Percentiles rank a stretch among this genome's conserved stretches.
phyloP scores from a whole-genome alignment of 2,113 vertebrate species.

The Procavia capensis region DNA sequence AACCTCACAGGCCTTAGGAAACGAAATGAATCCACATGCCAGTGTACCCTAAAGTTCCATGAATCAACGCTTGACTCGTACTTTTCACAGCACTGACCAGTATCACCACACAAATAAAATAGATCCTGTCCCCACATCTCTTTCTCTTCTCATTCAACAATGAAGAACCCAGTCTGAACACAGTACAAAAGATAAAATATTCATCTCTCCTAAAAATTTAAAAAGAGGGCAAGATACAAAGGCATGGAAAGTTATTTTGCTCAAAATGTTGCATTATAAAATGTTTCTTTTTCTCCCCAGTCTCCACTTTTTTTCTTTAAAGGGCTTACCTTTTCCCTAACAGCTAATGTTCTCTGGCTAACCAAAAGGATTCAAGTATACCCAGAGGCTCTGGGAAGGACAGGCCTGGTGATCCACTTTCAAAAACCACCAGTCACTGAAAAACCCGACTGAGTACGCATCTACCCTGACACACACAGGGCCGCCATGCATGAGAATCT shows the following conservation, averaged over 20 bases:
- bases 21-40: background rate
- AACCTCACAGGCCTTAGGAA: background rate
- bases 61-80: background rate
- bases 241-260: background rate
- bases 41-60: background rate
- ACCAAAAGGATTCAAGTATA: background rate
- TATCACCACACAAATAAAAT: conserved; percentile 18
- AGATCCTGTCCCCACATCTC: background rate
- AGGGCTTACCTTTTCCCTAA: background rate
- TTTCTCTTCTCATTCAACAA: conserved; percentile 14
- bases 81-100: background rate
- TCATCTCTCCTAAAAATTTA: background rate
- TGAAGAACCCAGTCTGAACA: conserved; percentile 13
- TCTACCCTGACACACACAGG: background rate
- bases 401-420: background rate
- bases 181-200: background rate
- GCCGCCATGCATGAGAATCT: background rate
- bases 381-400: background rate
- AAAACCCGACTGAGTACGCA: background rate
- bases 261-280: conserved; percentile 31
- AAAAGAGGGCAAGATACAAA: conserved; percentile 33
- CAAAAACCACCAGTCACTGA: background rate
- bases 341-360: background rate
- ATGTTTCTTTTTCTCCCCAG: background rate
- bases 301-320: background rate